Conservation (phyloP, 2,797 vertebrate species). For the Antennarius maculatus region DNA sequence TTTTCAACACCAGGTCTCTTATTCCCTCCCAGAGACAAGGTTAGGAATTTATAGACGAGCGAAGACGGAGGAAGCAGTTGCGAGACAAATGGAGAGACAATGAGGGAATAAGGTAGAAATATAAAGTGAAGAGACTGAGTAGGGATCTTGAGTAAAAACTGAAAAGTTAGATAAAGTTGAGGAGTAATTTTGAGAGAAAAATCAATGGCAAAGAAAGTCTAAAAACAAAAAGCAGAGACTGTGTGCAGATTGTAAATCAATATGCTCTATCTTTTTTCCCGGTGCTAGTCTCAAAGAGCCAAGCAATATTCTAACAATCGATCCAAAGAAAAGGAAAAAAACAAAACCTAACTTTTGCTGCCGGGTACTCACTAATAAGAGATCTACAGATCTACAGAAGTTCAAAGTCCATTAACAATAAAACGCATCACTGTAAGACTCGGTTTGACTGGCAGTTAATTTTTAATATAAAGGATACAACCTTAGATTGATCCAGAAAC, state of each 20-base stretch:
- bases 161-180: background rate
- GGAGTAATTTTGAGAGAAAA: conserved; percentile 5
- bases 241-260: conserved; percentile 21
- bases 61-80: conserved; percentile 10
- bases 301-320: background rate
- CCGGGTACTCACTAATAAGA: no score
- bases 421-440: no score
- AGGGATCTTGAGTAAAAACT: background rate
- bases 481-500: no score
- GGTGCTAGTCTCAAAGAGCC: background rate
- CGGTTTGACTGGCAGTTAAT: no score
- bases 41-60: conserved; percentile 26
- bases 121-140: background rate
- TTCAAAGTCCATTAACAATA: no score
- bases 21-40: conserved; percentile 18
- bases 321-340: no score
- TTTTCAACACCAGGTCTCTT: conserved; percentile 38
- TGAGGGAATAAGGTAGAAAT: background rate
- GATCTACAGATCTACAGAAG: no score
- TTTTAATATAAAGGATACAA: no score
- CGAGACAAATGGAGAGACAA: conserved; percentile 1
- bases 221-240: background rate
- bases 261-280: conserved; percentile 5
- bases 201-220: conserved; percentile 13
- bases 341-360: no score